Base-by-base conservation (phyloP, 2,888 invertebrate genomes). In the Pycnomerus fuliginosus region DNA sequence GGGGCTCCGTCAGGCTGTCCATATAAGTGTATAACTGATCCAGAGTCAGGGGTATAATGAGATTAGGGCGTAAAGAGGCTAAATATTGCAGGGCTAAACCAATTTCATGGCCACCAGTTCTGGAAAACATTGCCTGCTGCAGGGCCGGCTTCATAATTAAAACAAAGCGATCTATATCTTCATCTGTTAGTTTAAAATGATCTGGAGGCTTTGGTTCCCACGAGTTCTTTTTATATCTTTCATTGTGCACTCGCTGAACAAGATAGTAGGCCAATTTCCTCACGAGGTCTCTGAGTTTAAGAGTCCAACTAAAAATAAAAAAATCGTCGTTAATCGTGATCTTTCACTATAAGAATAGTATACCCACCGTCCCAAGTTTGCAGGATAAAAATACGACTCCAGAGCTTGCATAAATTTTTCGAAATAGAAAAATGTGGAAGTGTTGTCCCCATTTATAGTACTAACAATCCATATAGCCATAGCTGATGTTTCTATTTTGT, bases 371-470 rank as follows among this genome's bases (percentile, higher is more conserved):
- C 94, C 95, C 22, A 77, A 71, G 69, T 96, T 96, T 1, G 93
- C 93, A 35, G 91, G 90, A 73, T 96, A 90, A 58, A 87, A 83
- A 71, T 91, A 95, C 2, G 90, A 87, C 68, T 91, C 90, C 2
- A 93, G 74, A 0, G 88, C 85, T 53, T 83, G 85, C 63, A 95
- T 80, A 63, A 95, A 84, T 58, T 87, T 85, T 41, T 83, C 81
- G 35, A 96, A 74, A 60, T 91, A 84, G 33, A 79, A 78, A 64
- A 89, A 80, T 0, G 83, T 80, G 33, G 76, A 74, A 29, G 70
- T 64, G 11, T 83, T 84, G 33, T 82, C 79, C 1, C 85, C 84
- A 28, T 84, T 83, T 72, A 90, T 74, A 8, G 75, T 75, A 69
- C 76, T 77, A 2, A 79, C 78, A 29, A 83, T 81, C 82, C 81